Evolutionary conservation across 2,888 invertebrate genomes (phyloP).

Genomic region (Tetranychus piercei): DNA sequence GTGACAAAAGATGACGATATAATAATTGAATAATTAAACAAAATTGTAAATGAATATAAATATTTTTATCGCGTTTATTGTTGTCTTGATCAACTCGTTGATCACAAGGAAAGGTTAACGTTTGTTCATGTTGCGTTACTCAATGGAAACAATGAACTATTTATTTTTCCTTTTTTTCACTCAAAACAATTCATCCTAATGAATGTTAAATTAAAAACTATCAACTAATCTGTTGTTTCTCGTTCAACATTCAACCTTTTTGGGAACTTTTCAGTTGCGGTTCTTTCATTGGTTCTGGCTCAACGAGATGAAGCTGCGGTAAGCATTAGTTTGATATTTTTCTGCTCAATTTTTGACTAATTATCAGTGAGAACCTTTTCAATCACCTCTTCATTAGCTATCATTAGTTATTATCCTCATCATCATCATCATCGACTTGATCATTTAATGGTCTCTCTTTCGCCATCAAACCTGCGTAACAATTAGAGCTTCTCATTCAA

Average conservation of each 20-base stretch:
- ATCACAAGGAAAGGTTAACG: no score
- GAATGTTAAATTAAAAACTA: background rate
- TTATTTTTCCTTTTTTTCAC: background rate
- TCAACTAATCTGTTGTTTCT: background rate
- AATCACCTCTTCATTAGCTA: background rate
- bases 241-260: background rate
- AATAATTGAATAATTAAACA: no score
- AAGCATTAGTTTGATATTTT: background rate
- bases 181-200: background rate
- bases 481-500: slow-evolving; percentile 7
- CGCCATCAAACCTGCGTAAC: background rate
- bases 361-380: background rate
- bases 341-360: background rate
- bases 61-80: no score
- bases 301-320: slow-evolving; percentile 14
- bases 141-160: background rate
- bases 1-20: no score
- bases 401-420: background rate
- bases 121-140: no score
- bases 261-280: slow-evolving; percentile 4
- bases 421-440: background rate
- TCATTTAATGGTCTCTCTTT: background rate
- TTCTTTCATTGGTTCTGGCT: slow-evolving; percentile 13
- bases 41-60: no score
- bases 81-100: no score